These are phyloP conservation scores for Pantherophis guttatus DNA, from an alignment of 2,113 vertebrate species.

Conservation along the genomic window DNA sequence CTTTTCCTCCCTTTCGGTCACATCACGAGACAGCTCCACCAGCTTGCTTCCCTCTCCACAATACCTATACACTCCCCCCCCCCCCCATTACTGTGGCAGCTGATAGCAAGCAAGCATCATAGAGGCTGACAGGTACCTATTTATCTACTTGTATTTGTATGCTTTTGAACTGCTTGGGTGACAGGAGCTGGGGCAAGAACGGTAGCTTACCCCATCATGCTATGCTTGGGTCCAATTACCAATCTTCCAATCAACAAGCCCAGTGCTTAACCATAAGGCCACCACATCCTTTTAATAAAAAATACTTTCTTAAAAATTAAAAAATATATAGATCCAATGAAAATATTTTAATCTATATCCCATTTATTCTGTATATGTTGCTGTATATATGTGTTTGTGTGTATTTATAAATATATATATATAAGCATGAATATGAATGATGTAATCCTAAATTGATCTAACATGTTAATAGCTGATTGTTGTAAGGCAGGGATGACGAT, in stretches of 20 bases:
- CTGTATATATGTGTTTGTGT: neutral
- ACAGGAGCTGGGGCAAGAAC: neutral
- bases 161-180: neutral
- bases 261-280: too few species aligned
- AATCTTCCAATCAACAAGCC: neutral
- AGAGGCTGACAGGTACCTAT: neutral
- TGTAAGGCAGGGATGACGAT: neutral
- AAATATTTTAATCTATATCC: neutral
- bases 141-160: neutral
- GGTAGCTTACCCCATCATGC: neutral
- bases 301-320: neutral
- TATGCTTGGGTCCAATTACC: neutral
- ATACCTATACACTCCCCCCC: too few species aligned
- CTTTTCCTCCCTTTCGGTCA: too few species aligned
- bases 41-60: too few species aligned
- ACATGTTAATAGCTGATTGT: neutral
- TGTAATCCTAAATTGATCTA: neutral
- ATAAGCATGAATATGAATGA: neutral
- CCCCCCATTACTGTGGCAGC: too few species aligned
- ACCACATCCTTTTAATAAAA: neutral
- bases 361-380: neutral
- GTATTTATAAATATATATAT: neutral
- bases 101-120: too few species aligned
- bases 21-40: too few species aligned
- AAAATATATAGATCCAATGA: neutral